These are phyloP conservation scores for Ectropis grisescens DNA, from an alignment of 1,140 invertebrate genomes.

Conservation along the genomic window DNA sequence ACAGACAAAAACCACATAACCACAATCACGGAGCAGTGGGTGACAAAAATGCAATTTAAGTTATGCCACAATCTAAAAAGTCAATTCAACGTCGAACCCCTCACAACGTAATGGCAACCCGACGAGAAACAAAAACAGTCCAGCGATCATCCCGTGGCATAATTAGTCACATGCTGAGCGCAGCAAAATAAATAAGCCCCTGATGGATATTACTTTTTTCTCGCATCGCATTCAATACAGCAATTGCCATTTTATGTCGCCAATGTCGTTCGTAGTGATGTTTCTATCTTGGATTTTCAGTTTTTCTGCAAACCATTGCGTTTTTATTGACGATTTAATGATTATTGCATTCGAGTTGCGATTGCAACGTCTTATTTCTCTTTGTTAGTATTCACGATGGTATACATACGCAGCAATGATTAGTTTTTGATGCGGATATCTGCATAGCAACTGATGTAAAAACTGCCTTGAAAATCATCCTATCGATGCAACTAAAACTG, in stretches of 20 bases:
- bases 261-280: constrained; percentile 32
- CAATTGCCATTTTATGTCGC: constrained; percentile 21
- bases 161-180: constrained; percentile 47
- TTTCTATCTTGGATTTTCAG: constrained; percentile 33
- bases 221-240: constrained; percentile 8
- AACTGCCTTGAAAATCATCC: too few species aligned
- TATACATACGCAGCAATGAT: neutral
- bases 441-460: too few species aligned
- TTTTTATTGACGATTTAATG: constrained; percentile 28
- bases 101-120: too few species aligned
- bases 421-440: too few species aligned
- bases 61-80: constrained; percentile 46
- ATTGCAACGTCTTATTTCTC: constrained; percentile 15
- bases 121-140: constrained; percentile 27
- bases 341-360: constrained; percentile 26
- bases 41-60: constrained; percentile 64
- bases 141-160: constrained; percentile 39
- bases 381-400: constrained; percentile 3
- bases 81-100: constrained; percentile 24
- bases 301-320: constrained; percentile 27
- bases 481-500: too few species aligned
- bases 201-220: constrained; percentile 13
- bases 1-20: constrained; percentile 25
- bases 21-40: constrained; percentile 20
- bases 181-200: constrained; percentile 3